Evolutionary conservation across 2,113 vertebrate genomes (phyloP).

Genomic region (Phrynocephalus versicolor): DNA sequence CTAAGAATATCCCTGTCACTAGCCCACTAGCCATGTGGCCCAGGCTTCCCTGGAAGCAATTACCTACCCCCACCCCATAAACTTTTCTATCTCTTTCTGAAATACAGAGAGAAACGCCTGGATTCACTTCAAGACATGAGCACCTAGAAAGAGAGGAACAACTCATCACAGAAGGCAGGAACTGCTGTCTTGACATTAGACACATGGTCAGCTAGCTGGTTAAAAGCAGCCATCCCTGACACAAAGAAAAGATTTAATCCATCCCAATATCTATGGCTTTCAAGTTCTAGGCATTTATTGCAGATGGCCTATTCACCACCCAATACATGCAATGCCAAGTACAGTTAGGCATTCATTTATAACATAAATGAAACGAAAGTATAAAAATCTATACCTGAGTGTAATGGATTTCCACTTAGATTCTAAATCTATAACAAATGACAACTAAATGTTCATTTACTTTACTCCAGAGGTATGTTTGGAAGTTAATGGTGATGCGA

Average conservation of each 20-base stretch:
- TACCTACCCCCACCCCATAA: no score
- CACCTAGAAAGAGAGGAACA: slow-evolving; percentile 37
- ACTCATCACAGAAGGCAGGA: slow-evolving; percentile 5
- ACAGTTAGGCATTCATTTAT: slow-evolving; percentile 21
- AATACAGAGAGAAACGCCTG: slow-evolving; percentile 26
- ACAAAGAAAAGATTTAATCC: slow-evolving; percentile 1
- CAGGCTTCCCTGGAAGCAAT: no score
- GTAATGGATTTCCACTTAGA: slow-evolving; percentile 39
- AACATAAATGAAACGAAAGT: slow-evolving; percentile 24
- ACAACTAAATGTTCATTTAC: slow-evolving; percentile 26
- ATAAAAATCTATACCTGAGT: slow-evolving; percentile 37
- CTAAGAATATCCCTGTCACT: no score
- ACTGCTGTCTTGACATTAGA: not conserved
- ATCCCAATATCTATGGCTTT: slow-evolving; percentile 31
- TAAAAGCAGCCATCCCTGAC: slow-evolving; percentile 6
- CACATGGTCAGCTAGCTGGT: not conserved
- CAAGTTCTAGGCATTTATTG: slow-evolving; percentile 20
- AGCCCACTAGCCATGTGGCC: no score
- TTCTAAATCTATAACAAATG: slow-evolving; percentile 31
- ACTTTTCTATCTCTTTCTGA: not conserved
- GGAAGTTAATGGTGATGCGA: slow-evolving; percentile 44
- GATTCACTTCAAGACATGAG: slow-evolving; percentile 18
- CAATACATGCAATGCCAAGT: slow-evolving; percentile 24
- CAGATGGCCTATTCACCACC: slow-evolving; percentile 8
- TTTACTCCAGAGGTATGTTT: slow-evolving; percentile 26